phyloP scores from a whole-genome alignment of 2,888 invertebrate genomes.

The Polia nebulosa region DNA sequence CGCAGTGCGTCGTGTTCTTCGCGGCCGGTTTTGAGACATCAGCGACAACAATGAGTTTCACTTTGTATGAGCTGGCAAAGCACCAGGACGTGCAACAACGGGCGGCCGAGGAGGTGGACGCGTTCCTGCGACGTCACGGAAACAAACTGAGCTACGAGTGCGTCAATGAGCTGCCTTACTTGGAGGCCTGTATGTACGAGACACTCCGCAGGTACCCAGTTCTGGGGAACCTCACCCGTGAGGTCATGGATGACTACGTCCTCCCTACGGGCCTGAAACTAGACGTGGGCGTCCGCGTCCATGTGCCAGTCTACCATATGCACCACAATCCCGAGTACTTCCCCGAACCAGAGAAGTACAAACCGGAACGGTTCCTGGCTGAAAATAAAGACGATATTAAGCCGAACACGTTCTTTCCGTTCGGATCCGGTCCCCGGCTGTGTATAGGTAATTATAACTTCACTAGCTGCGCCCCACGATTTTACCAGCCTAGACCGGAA shows the following conservation, averaged over 20 bases:
- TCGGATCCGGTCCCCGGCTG: slow-evolving; percentile 77
- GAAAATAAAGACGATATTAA: slow-evolving; percentile 69
- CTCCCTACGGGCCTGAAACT: slow-evolving; percentile 74
- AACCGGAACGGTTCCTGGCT: slow-evolving; percentile 76
- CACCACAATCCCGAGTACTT: slow-evolving; percentile 74
- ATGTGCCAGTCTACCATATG: slow-evolving; percentile 75
- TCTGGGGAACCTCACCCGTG: slow-evolving; percentile 72
- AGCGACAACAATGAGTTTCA: slow-evolving; percentile 41
- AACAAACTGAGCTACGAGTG: slow-evolving; percentile 37
- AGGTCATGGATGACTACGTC: slow-evolving; percentile 76
- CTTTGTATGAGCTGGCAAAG: slow-evolving; percentile 54
- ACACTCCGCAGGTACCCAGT: slow-evolving; percentile 76
- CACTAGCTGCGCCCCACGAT: too few species aligned
- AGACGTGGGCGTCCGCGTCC: slow-evolving; percentile 72
- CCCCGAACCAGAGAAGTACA: slow-evolving; percentile 72
- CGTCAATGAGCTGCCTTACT: slow-evolving; percentile 71
- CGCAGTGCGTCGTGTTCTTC: slow-evolving; percentile 59
- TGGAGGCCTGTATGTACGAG: slow-evolving; percentile 77
- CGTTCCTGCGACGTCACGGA: slow-evolving; percentile 37
- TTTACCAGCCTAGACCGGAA: too few species aligned
- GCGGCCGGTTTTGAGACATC: slow-evolving; percentile 63
- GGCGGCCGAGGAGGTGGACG: slow-evolving; percentile 53
- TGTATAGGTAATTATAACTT: slow-evolving; percentile 74
- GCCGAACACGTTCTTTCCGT: slow-evolving; percentile 76
- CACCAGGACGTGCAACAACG: slow-evolving; percentile 54